These are phyloP conservation scores for Lates japonicus DNA, from an alignment of 2,797 vertebrate species.

Conservation along the genomic window DNA sequence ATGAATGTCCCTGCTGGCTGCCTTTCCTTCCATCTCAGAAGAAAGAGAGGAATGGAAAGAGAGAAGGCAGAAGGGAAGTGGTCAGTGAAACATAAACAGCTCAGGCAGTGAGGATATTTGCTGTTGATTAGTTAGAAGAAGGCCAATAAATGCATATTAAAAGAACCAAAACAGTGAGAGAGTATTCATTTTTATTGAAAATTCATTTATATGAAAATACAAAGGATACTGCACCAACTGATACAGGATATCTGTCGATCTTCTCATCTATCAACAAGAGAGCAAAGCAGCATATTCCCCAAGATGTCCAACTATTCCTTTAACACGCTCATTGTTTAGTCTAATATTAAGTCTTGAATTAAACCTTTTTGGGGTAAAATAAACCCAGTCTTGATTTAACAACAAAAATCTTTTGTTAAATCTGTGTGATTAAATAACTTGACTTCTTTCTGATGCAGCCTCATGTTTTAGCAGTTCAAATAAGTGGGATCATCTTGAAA, in stretches of 20 bases:
- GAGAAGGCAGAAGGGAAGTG: conserved; percentile 16
- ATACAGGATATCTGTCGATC: conserved; percentile 10
- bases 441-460: not conserved
- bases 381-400: not conserved
- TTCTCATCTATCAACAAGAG: no score
- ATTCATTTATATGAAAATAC: not conserved
- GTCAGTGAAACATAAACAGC: conserved; percentile 40
- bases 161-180: not conserved
- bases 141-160: conserved; percentile 7
- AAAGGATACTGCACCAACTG: not conserved
- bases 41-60: conserved; percentile 35
- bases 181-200: not conserved
- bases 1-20: conserved; percentile 51
- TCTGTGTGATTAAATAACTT: not conserved
- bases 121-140: conserved; percentile 37
- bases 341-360: not conserved
- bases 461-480: not conserved
- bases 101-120: conserved; percentile 35
- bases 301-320: not conserved
- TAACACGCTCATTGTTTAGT: conserved; percentile 1
- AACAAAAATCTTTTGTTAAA: not conserved
- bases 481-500: not conserved
- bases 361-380: conserved; percentile 2
- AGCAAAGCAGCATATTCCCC: not conserved
- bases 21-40: conserved; percentile 47